phyloP scores from a whole-genome alignment of 2,113 vertebrate genomes.

The Orientallactaga bullata region DNA sequence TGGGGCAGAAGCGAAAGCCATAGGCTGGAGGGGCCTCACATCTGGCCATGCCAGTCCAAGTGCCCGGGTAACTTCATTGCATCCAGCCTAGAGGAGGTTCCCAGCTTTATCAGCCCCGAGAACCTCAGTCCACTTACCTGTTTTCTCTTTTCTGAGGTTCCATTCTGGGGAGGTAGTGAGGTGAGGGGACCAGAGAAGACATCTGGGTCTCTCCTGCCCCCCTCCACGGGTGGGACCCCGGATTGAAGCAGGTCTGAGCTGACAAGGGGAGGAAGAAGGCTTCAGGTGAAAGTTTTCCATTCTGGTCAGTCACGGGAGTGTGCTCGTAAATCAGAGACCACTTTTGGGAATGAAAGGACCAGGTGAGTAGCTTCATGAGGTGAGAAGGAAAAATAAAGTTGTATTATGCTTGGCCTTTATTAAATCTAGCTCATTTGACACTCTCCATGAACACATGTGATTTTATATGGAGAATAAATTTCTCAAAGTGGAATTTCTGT shows the following conservation, averaged over 20 bases:
- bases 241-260: neutral
- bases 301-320: neutral
- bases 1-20: neutral
- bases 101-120: neutral
- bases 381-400: conserved; percentile 29
- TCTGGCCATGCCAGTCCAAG: neutral
- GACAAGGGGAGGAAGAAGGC: neutral
- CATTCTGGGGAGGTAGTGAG: neutral
- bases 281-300: neutral
- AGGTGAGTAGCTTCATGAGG: neutral
- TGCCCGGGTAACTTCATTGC: neutral
- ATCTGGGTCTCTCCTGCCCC: neutral
- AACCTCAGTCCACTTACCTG: neutral
- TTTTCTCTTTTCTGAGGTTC: neutral
- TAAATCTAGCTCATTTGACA: neutral
- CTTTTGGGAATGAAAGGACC: neutral
- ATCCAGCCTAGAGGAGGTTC: neutral
- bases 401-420: neutral
- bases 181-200: neutral
- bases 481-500: conserved; percentile 31
- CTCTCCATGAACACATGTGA: neutral
- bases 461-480: neutral
- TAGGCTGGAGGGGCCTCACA: neutral
- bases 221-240: neutral
- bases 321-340: neutral